A percentile compares a stretch with the other conserved stretches of the same genome.
phyloP scores from a whole-genome alignment of 2,888 invertebrate genomes.

The Mactromeris polynyma region DNA sequence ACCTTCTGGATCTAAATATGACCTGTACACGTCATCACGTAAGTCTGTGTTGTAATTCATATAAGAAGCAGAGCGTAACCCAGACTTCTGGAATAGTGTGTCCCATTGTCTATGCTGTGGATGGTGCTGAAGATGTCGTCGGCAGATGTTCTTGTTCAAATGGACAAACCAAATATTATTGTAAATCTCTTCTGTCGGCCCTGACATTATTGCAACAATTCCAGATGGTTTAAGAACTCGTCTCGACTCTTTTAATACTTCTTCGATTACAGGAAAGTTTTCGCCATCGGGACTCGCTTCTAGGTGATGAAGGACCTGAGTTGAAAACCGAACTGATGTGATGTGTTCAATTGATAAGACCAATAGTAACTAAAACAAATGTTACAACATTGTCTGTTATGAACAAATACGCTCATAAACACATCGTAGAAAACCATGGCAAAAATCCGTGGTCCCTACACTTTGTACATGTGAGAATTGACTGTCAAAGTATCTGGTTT shows the following conservation, averaged over 20 bases:
- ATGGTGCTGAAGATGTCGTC: slow-evolving; percentile 18
- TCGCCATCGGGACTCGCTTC: slow-evolving; percentile 40
- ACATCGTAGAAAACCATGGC: too few species aligned
- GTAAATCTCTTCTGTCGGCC: not conserved
- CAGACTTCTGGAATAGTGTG: slow-evolving; percentile 15
- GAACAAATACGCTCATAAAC: too few species aligned
- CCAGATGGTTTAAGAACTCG: slow-evolving; percentile 38
- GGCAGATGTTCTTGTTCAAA: slow-evolving; percentile 17
- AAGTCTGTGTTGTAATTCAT: slow-evolving; percentile 11
- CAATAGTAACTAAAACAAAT: too few species aligned
- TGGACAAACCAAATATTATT: slow-evolving; percentile 21
- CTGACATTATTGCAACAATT: slow-evolving; percentile 30
- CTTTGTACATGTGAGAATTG: too few species aligned
- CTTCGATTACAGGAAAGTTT: slow-evolving; percentile 38
- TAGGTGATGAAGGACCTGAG: slow-evolving; percentile 50
- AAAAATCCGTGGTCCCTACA: too few species aligned
- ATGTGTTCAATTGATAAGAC: not conserved
- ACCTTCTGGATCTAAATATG: slow-evolving; percentile 33
- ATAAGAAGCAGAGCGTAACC: not conserved
- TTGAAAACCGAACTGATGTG: slow-evolving; percentile 9
- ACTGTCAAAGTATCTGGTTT: too few species aligned
- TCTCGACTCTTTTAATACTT: slow-evolving; percentile 26
- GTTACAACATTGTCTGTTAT: too few species aligned
- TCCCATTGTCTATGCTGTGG: slow-evolving; percentile 25
- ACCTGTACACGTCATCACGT: not conserved